Conservation (phyloP, 1,140 invertebrate genomes). For the Papilio polytes region DNA sequence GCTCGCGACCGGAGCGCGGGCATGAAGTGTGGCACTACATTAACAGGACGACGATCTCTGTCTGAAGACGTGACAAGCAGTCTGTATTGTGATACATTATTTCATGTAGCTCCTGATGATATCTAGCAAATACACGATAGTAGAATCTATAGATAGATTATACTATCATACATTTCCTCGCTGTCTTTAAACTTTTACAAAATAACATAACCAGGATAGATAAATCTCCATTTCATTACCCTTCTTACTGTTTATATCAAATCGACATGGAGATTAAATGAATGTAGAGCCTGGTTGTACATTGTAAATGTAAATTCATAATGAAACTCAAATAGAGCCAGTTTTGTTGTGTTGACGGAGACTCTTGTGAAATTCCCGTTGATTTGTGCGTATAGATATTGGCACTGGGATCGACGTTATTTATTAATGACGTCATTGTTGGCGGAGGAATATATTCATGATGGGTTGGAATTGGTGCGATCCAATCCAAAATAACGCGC, state of each 20-base stretch:
- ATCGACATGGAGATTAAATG: not conserved
- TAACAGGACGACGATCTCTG: constrained; percentile 19
- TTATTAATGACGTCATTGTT: constrained; percentile 35
- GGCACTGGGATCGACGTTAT: constrained; percentile 32
- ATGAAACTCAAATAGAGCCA: not conserved
- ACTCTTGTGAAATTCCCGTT: not conserved
- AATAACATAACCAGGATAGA: too few relatives aligned
- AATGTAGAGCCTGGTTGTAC: not conserved
- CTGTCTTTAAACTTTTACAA: too few relatives aligned
- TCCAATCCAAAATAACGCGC: constrained; percentile 32
- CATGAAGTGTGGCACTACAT: constrained; percentile 20
- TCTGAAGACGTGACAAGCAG: not conserved
- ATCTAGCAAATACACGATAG: not conserved
- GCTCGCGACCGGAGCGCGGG: not conserved
- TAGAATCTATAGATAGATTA: too few relatives aligned
- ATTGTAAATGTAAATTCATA: not conserved
- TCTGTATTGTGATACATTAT: not conserved
- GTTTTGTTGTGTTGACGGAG: not conserved
- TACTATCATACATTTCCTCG: too few relatives aligned
- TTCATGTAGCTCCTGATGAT: not conserved
- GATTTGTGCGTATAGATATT: not conserved
- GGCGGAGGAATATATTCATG: constrained; percentile 36
- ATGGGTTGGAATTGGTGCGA: constrained; percentile 37
- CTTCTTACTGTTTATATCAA: too few relatives aligned
- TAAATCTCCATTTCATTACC: too few relatives aligned